Conservation (phyloP, 1,140 invertebrate species). For the Euwallacea similis region DNA sequence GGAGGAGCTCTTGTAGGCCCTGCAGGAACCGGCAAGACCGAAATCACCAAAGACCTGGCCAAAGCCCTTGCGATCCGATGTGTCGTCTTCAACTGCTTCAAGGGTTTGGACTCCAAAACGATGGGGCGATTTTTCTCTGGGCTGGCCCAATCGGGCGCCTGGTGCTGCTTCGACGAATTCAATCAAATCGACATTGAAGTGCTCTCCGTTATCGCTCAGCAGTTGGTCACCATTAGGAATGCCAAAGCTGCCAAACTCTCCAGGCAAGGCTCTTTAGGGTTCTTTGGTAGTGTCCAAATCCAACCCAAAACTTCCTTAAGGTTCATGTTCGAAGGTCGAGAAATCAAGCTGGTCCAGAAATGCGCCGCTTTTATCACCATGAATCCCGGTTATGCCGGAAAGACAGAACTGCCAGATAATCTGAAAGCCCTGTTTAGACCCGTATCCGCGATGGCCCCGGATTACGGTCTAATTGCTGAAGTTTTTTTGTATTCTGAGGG, state of each 20-base stretch:
- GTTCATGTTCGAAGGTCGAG: constrained; percentile 88
- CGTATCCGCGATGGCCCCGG: constrained; percentile 92
- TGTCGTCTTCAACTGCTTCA: constrained; percentile 90
- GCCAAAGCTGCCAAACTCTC: constrained; percentile 68
- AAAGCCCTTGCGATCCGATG: constrained; percentile 86
- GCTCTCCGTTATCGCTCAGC: constrained; percentile 84
- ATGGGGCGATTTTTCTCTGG: constrained; percentile 88
- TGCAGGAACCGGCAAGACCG: constrained; percentile 92
- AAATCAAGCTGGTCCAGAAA: constrained; percentile 80
- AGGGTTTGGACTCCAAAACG: constrained; percentile 82
- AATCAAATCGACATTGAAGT: constrained; percentile 91
- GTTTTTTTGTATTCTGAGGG: constrained; percentile 91
- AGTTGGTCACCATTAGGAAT: constrained; percentile 76
- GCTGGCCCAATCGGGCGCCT: constrained; percentile 82
- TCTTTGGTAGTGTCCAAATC: neutral
- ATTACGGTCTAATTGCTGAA: constrained; percentile 88
- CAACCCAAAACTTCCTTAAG: constrained; percentile 51
- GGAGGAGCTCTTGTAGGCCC: constrained; percentile 86
- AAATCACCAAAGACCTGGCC: constrained; percentile 90
- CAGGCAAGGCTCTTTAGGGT: constrained; percentile 55
- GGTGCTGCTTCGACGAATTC: constrained; percentile 93
- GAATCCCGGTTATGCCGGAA: constrained; percentile 88
- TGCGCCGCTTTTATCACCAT: constrained; percentile 91
- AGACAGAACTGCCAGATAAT: constrained; percentile 81
- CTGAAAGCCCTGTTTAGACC: constrained; percentile 85